These are phyloP conservation scores for Brachyopa scutellaris DNA, from an alignment of 2,888 invertebrate species.

Conservation along the genomic window DNA sequence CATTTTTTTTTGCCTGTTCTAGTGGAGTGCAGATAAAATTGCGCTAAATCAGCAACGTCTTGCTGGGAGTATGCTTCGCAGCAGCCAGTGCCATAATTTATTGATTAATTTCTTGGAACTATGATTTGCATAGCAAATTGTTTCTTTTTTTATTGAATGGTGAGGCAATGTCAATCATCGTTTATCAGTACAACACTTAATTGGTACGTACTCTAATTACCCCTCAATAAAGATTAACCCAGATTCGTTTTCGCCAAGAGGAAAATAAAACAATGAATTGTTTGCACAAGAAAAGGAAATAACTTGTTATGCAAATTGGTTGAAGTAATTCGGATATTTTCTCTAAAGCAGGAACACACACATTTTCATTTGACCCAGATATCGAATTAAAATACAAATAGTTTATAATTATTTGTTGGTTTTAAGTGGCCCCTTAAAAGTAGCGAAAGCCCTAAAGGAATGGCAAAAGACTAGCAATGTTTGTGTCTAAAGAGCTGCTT, in stretches of 20 bases:
- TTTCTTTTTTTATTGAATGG: constrained; percentile 26
- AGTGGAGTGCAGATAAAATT: neutral
- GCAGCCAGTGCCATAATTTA: neutral
- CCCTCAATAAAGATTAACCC: constrained; percentile 56
- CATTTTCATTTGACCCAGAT: constrained; percentile 29
- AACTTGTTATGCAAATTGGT: constrained; percentile 47
- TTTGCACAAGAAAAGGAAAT: constrained; percentile 27
- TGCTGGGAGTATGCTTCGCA: too few species aligned
- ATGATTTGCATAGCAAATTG: constrained; percentile 28
- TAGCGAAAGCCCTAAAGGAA: too few species aligned
- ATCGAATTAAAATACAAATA: too few species aligned
- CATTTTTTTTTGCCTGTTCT: neutral
- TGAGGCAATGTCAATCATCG: constrained; percentile 55
- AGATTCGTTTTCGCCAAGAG: constrained; percentile 31
- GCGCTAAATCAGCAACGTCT: neutral
- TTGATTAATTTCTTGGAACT: constrained; percentile 25
- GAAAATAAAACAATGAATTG: neutral
- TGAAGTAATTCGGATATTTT: constrained; percentile 7
- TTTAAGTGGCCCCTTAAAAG: too few species aligned
- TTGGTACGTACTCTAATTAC: constrained; percentile 50
- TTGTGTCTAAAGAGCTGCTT: too few species aligned
- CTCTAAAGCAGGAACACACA: neutral
- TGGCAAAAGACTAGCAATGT: too few species aligned
- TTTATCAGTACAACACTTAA: constrained; percentile 34
- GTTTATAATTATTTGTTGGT: neutral